Percentiles rank a stretch among this genome's conserved stretches.
Evolutionary conservation across 2,113 vertebrate genomes (phyloP).

Genomic region (Kryptolebias marmoratus): DNA sequence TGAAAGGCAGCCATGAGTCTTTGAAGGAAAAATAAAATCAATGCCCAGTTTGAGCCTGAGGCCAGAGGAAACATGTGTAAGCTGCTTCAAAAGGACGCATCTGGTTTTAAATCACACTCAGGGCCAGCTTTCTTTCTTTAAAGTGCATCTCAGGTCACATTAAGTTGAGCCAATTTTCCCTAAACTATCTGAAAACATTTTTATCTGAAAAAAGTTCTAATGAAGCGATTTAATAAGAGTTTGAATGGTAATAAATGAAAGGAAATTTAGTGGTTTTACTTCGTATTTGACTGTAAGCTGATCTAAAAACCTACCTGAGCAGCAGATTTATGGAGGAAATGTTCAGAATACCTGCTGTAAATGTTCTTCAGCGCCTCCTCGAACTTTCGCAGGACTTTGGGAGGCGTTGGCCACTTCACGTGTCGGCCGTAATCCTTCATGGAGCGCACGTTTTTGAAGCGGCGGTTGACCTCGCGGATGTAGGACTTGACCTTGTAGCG

Average conservation of each 20-base stretch:
- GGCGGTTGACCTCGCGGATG: slow-evolving; percentile 85
- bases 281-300: too few relatives aligned
- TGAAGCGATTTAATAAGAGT: too few relatives aligned
- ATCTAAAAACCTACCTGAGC: too few relatives aligned
- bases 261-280: too few relatives aligned
- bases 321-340: background rate
- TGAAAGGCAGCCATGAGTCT: slow-evolving; percentile 62
- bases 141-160: background rate
- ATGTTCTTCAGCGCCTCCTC: slow-evolving; percentile 87
- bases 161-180: background rate
- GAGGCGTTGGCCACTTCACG: slow-evolving; percentile 91
- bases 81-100: slow-evolving; percentile 58
- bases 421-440: slow-evolving; percentile 89
- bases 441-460: slow-evolving; percentile 83
- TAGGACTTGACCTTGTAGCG: slow-evolving; percentile 93
- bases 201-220: too few relatives aligned
- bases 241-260: too few relatives aligned
- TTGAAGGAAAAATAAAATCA: slow-evolving; percentile 66
- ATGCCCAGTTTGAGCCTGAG: slow-evolving; percentile 46
- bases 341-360: slow-evolving; percentile 85
- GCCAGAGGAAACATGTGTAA: slow-evolving; percentile 64
- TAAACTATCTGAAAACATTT: too few relatives aligned
- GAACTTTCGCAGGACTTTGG: slow-evolving; percentile 89
- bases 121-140: slow-evolving; percentile 19
- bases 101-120: slow-evolving; percentile 50